phyloP scores from a whole-genome alignment of 2,797 vertebrate genomes.

The Amniataba percoides region DNA sequence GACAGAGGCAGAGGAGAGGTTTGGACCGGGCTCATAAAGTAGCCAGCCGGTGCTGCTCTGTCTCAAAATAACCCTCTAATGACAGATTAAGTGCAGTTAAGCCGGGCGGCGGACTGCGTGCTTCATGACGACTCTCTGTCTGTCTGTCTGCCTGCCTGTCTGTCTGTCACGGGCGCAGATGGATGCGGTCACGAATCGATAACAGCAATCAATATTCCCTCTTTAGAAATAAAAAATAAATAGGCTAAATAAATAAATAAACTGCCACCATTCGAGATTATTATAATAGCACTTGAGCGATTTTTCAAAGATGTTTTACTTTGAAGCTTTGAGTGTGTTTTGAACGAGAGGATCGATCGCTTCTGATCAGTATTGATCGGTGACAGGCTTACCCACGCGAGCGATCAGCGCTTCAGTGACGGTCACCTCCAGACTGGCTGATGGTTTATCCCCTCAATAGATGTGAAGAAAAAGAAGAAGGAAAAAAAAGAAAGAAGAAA shows the following conservation, averaged over 20 bases:
- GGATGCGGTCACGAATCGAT: conserved; percentile 71
- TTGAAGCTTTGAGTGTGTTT: neutral
- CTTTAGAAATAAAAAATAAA: conserved; percentile 21
- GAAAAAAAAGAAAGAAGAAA: too few species aligned
- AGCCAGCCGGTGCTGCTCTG: conserved; percentile 39
- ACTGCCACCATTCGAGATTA: conserved; percentile 6
- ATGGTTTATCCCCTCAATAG: conserved; percentile 25
- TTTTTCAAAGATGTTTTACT: neutral
- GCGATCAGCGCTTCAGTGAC: conserved; percentile 72
- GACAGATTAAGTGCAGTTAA: conserved; percentile 83
- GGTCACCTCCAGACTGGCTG: conserved; percentile 77
- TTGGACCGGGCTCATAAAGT: conserved; percentile 19
- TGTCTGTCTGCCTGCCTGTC: conserved; percentile 26
- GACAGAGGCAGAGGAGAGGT: conserved; percentile 7
- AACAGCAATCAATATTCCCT: conserved; percentile 13
- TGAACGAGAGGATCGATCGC: neutral
- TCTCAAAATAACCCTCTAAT: conserved; percentile 84
- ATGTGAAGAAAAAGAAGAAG: neutral
- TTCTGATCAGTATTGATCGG: neutral
- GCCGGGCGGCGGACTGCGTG: conserved; percentile 62
- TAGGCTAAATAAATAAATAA: too few species aligned
- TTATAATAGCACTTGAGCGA: neutral
- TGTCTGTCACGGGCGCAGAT: conserved; percentile 33
- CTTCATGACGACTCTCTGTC: conserved; percentile 52
- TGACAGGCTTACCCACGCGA: conserved; percentile 74